phyloP scores from a whole-genome alignment of 2,113 vertebrate species.

The Cyanoliseus patagonus region DNA sequence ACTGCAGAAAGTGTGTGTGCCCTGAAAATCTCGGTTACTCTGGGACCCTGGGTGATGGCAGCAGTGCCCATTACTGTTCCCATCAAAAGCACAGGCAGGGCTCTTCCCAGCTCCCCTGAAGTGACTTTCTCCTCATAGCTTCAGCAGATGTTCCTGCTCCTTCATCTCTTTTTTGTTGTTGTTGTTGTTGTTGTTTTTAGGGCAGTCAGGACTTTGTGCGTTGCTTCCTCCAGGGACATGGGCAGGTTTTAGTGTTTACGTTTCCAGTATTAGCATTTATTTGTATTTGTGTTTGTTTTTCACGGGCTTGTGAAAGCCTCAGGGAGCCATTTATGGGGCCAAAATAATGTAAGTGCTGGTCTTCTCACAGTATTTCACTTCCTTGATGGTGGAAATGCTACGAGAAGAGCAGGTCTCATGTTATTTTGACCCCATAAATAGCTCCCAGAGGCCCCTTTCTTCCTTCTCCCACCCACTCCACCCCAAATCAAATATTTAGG shows the following conservation, averaged over 20 bases:
- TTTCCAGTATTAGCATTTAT: slow-evolving; percentile 68
- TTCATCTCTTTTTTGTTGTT: background rate
- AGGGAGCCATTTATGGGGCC: slow-evolving; percentile 64
- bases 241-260: slow-evolving; percentile 65
- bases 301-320: slow-evolving; percentile 65
- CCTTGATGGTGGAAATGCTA: slow-evolving; percentile 65
- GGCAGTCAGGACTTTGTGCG: slow-evolving; percentile 32
- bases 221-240: slow-evolving; percentile 26
- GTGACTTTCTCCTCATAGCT: slow-evolving; percentile 52
- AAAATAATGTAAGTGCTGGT: slow-evolving; percentile 67
- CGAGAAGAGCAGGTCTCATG: slow-evolving; percentile 67
- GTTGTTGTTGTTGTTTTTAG: background rate
- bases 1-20: background rate
- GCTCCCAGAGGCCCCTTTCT: slow-evolving; percentile 65
- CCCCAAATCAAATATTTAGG: slow-evolving; percentile 70
- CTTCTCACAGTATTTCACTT: slow-evolving; percentile 73
- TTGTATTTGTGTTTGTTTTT: slow-evolving; percentile 73
- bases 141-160: slow-evolving; percentile 62
- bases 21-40: background rate
- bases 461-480: slow-evolving; percentile 62
- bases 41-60: slow-evolving; percentile 6
- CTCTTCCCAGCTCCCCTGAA: slow-evolving; percentile 44
- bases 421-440: slow-evolving; percentile 71
- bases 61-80: slow-evolving; percentile 11
- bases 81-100: background rate